Evolutionary conservation across 2,888 invertebrate genomes (phyloP), one percentile per base, ranked within the genome.

Genomic region (Heteromurus nitidus): DNA sequence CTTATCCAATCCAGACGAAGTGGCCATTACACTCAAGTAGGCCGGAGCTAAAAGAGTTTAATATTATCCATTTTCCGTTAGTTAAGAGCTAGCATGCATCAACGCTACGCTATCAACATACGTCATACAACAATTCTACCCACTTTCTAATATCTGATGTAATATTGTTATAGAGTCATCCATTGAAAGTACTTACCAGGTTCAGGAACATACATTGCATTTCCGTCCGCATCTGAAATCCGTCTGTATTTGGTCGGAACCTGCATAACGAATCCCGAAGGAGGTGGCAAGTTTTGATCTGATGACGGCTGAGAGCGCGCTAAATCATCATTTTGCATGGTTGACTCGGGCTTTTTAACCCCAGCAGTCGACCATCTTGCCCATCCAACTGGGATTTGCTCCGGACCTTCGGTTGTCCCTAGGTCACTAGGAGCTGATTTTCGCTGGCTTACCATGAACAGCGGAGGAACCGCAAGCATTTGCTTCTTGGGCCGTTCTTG

Each of bases 351-450:
- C 18, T 67, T 42, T 67, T 75, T 55, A 5, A 75, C 18, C 5
- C 75, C 75, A 3, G 75, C 75, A 26, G 42, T 67, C 30, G 75
- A 75, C 75, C 75, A 75, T 28, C 75, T 28, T 13, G 65, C 13
- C 55, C 53, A 67, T 16, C 65, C 55, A 13, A 75, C 53, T 1
- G 47, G 72, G 44, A 24, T 18, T 42, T 31, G 36, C 13, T 11
- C n/a, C 60, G n/a, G n/a, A n/a, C n/a, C n/a, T 16, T 13, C 9
- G 62, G 60, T 9, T 18, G 13, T 20, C 20, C 3, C 13, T 20
- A 50, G 55, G 1, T n/a, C 13, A 65, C 65, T 65, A 1, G 74
- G 74, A 1, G 75, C 58, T 16, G 75, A 75, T 58, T 55, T 75
- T 9, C 73, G 31, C 7, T 31, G 67, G 11, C 26, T 58, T 0